phyloP scores from a whole-genome alignment of 2,888 invertebrate species.

The Odontocolon sp. region DNA sequence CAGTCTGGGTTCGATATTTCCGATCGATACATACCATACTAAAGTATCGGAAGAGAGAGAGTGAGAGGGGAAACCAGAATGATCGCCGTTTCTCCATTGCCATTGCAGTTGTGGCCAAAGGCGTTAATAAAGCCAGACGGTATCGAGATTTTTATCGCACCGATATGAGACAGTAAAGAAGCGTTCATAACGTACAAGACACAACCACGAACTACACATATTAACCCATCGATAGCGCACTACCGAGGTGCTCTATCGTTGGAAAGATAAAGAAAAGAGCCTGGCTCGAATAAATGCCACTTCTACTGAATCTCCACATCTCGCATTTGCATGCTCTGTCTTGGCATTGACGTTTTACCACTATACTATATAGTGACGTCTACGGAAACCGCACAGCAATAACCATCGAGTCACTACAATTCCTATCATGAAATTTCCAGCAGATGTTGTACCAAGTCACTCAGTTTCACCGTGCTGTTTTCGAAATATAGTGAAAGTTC shows the following conservation, averaged over 20 bases:
- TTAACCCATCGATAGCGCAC: neutral
- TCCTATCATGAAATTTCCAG: too few species aligned
- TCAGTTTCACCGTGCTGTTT: too few species aligned
- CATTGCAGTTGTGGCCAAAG: neutral
- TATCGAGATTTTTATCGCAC: neutral
- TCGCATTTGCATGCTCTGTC: conserved; percentile 35
- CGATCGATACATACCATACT: too few species aligned
- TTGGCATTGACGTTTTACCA: conserved; percentile 34
- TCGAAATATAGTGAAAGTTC: neutral
- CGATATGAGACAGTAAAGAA: neutral
- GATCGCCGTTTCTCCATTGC: neutral
- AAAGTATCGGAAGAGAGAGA: too few species aligned
- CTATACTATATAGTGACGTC: neutral
- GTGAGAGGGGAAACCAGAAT: neutral
- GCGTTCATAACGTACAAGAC: neutral
- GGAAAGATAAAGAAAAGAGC: conserved; percentile 40
- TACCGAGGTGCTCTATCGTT: neutral
- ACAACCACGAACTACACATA: neutral
- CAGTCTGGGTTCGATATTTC: too few species aligned
- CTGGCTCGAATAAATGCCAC: conserved; percentile 25
- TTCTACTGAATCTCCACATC: conserved; percentile 2
- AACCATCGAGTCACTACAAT: too few species aligned
- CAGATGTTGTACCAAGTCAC: too few species aligned
- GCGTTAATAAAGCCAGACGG: conserved; percentile 28
- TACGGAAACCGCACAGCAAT: too few species aligned